Conservation (phyloP, 1,140 invertebrate genomes). For the Zaprionus vittiger region DNA sequence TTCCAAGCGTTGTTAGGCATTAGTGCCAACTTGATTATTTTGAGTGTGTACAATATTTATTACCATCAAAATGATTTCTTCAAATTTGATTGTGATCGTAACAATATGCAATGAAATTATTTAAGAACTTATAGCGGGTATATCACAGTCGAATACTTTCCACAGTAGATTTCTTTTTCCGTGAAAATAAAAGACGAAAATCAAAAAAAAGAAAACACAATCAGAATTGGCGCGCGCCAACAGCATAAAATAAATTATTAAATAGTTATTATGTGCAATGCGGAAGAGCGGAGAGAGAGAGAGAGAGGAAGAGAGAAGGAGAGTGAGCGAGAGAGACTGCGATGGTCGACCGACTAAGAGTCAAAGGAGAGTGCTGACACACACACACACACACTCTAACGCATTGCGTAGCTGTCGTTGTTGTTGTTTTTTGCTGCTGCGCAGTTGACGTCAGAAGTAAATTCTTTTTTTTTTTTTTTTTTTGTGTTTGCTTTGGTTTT, state of each 20-base stretch:
- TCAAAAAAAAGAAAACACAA: conserved; percentile 55
- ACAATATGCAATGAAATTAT: too few species aligned
- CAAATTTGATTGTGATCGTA: too few species aligned
- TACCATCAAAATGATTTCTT: too few species aligned
- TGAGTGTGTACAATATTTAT: background rate
- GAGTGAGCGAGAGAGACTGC: background rate
- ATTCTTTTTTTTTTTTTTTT: conserved; percentile 52
- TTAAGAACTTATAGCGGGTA: too few species aligned
- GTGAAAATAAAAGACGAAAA: conserved; percentile 16
- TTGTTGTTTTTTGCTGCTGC: conserved; percentile 34
- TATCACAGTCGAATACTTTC: too few species aligned
- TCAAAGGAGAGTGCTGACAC: conserved; percentile 23
- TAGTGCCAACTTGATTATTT: background rate
- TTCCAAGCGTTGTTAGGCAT: too few species aligned
- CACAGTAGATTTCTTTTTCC: background rate
- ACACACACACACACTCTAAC: conserved; percentile 27
- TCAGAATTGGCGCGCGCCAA: conserved; percentile 54
- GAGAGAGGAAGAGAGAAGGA: conserved; percentile 4
- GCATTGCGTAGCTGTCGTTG: conserved; percentile 49
- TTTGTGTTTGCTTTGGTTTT: conserved; percentile 36
- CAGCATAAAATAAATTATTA: conserved; percentile 48
- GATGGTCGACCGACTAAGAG: conserved; percentile 3
- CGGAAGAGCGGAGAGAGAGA: conserved; percentile 13
- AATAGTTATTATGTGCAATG: conserved; percentile 47
- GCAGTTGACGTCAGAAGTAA: conserved; percentile 75